Percentiles rank a stretch among this genome's conserved stretches.
Conservation (phyloP, 2,113 vertebrate species). For the Theristicus caerulescens region DNA sequence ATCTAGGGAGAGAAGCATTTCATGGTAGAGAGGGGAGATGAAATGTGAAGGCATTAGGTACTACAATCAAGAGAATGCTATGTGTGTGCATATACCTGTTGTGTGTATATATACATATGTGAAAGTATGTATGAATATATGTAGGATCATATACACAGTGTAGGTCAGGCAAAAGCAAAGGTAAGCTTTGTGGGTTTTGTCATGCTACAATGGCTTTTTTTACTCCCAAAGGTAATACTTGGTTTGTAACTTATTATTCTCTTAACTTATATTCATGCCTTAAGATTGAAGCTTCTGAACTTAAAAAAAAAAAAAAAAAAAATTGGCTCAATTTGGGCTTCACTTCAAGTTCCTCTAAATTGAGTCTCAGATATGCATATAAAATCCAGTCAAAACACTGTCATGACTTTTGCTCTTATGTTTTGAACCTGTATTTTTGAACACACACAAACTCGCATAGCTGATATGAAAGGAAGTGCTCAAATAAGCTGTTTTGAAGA, state of each 20-base stretch:
- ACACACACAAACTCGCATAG: fast-evolving
- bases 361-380: background rate
- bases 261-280: fast-evolving
- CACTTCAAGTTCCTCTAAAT: background rate
- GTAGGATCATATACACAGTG: fast-evolving
- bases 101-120: too few species aligned
- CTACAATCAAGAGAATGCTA: too few species aligned
- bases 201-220: background rate
- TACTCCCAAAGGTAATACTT: background rate
- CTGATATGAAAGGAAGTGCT: background rate
- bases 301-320: background rate
- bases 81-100: fast-evolving
- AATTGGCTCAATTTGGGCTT: background rate
- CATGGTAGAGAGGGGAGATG: too few species aligned
- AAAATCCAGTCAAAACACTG: background rate
- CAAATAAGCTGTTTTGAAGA: background rate
- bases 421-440: background rate
- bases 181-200: background rate
- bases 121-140: background rate
- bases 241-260: background rate
- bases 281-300: background rate
- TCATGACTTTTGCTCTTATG: background rate
- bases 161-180: background rate
- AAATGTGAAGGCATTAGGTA: background rate
- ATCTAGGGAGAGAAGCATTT: background rate